Evolutionary conservation across 2,797 vertebrate genomes (phyloP).

Genomic region (Artibeus lituratus): DNA sequence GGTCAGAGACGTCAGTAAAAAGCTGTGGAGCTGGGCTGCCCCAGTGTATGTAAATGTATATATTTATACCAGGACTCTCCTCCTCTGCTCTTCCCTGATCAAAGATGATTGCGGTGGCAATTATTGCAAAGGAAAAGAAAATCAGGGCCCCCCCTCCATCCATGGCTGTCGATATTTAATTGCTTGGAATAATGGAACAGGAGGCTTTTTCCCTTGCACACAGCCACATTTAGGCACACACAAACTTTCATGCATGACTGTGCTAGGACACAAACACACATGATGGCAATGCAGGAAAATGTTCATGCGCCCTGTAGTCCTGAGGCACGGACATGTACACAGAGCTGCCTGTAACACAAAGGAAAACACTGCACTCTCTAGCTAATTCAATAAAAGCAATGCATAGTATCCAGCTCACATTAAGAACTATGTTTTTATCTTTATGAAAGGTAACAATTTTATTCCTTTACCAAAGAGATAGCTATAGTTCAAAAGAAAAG

Average conservation of each 20-base stretch:
- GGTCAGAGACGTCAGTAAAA: conserved; percentile 83
- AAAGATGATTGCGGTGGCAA: conserved; percentile 89
- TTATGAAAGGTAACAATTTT: conserved; percentile 15
- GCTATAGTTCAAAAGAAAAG: neutral
- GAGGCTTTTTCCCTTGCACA: conserved; percentile 63
- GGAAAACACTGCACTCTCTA: neutral
- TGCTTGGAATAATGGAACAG: conserved; percentile 85
- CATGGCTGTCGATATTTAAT: conserved; percentile 88
- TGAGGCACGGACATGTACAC: neutral
- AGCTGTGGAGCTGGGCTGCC: conserved; percentile 77
- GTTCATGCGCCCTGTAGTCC: neutral
- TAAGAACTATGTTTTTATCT: conserved; percentile 1
- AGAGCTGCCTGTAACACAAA: neutral
- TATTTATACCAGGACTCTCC: conserved; percentile 83
- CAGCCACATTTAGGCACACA: conserved; percentile 22
- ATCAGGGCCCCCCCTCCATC: conserved; percentile 86
- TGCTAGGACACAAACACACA: neutral
- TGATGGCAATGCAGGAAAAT: neutral
- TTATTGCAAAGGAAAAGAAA: conserved; percentile 85
- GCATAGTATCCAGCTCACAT: neutral
- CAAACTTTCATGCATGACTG: conserved; percentile 26
- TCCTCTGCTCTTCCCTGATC: conserved; percentile 87
- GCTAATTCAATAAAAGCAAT: neutral
- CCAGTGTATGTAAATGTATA: conserved; percentile 83
- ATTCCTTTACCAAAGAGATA: neutral